phyloP scores from a whole-genome alignment of 2,888 invertebrate genomes.

The Limnephilus marmoratus region DNA sequence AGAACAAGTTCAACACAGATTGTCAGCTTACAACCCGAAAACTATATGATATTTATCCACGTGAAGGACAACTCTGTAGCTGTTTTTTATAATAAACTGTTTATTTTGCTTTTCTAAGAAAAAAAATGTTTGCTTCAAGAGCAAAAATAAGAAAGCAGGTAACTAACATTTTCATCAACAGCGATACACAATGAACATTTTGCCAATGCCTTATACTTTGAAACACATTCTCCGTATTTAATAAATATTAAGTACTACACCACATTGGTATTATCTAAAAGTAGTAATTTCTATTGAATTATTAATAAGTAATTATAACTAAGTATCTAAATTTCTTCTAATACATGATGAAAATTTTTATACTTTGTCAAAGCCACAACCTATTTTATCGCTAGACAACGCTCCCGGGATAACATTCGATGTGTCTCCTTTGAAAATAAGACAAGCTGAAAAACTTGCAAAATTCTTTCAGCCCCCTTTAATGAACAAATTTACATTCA shows the following conservation, averaged over 20 bases:
- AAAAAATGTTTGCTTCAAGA: neutral
- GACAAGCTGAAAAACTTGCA: neutral
- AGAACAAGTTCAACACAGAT: neutral
- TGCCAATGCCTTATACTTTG: constrained; percentile 45
- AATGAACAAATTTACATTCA: neutral
- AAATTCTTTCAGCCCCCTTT: neutral
- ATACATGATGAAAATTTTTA: constrained; percentile 22
- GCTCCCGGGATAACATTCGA: constrained; percentile 32
- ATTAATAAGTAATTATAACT: neutral
- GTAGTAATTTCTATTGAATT: constrained; percentile 2
- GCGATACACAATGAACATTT: constrained; percentile 46
- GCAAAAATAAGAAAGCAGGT: neutral
- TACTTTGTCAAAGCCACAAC: constrained; percentile 45
- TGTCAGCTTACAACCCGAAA: neutral
- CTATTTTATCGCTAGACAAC: constrained; percentile 40
- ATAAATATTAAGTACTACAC: constrained; percentile 35
- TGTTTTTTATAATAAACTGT: too few species aligned
- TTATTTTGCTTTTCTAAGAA: neutral
- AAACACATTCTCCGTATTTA: constrained; percentile 35
- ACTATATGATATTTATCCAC: neutral
- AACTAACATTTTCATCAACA: constrained; percentile 43
- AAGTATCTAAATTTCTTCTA: constrained; percentile 1
- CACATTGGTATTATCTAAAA: constrained; percentile 30
- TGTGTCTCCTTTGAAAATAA: constrained; percentile 33
- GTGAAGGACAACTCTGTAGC: neutral